These are phyloP conservation scores for Falco biarmicus DNA, from an alignment of 2,797 vertebrate species.

Conservation along the genomic window DNA sequence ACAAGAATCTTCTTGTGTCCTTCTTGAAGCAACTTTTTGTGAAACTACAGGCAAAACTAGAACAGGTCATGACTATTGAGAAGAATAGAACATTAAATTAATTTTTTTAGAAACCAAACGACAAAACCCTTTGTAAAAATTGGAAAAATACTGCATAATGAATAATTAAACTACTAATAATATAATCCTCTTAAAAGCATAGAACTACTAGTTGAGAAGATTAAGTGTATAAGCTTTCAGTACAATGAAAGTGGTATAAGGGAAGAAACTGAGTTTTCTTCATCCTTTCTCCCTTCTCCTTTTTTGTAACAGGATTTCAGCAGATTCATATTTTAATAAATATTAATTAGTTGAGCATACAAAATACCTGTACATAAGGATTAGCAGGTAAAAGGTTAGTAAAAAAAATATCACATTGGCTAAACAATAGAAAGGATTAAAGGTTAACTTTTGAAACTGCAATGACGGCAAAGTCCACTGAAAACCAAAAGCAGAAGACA, in stretches of 20 bases:
- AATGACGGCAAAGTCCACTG: background rate
- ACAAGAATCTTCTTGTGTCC: conserved; percentile 35
- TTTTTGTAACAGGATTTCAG: conserved; percentile 51
- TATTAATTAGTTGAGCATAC: conserved; percentile 11
- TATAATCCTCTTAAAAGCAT: conserved; percentile 77
- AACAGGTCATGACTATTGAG: conserved; percentile 26
- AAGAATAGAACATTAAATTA: conserved; percentile 59
- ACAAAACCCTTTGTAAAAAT: conserved; percentile 56
- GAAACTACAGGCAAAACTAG: background rate
- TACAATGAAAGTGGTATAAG: conserved; percentile 50
- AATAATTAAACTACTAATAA: conserved; percentile 78
- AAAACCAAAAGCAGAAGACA: background rate
- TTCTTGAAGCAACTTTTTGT: conserved; percentile 40
- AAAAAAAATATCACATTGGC: background rate
- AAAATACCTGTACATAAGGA: background rate
- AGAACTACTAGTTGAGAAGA: conserved; percentile 64
- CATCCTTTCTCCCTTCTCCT: background rate
- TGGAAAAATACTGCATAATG: conserved; percentile 65
- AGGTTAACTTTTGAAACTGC: background rate
- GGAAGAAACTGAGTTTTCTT: conserved; percentile 22
- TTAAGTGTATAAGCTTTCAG: conserved; percentile 68
- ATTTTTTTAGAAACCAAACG: conserved; percentile 36
- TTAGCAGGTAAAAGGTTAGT: conserved; percentile 40
- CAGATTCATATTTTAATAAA: conserved; percentile 49
- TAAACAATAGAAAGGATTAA: background rate